Evolutionary conservation across 2,888 invertebrate genomes (phyloP).

Genomic region (Drosophila picticornis): DNA sequence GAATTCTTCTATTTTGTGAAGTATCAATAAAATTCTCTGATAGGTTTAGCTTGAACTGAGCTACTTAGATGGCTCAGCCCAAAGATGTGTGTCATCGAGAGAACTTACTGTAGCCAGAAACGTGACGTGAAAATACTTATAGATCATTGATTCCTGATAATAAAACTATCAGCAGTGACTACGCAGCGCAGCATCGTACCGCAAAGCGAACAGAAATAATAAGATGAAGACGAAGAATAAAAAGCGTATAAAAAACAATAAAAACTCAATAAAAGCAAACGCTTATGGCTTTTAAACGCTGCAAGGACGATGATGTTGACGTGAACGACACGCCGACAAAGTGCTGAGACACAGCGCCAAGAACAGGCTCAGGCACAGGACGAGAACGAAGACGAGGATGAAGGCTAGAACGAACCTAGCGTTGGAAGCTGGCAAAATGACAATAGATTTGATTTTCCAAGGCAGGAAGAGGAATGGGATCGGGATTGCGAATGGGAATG

Average conservation of each 20-base stretch:
- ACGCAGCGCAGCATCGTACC: slow-evolving; percentile 18
- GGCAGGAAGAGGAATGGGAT: slow-evolving; percentile 56
- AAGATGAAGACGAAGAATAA: slow-evolving; percentile 9
- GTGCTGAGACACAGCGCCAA: slow-evolving; percentile 41
- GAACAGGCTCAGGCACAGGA: slow-evolving; percentile 17
- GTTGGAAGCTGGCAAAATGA: slow-evolving; percentile 74
- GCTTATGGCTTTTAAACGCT: slow-evolving; percentile 75
- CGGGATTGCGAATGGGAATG: slow-evolving; percentile 13
- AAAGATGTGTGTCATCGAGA: not conserved
- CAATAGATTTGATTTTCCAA: slow-evolving; percentile 78
- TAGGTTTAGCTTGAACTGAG: not conserved
- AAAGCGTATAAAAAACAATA: slow-evolving; percentile 75
- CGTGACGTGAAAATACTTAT: slow-evolving; percentile 62
- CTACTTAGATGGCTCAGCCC: not conserved
- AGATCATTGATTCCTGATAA: slow-evolving; percentile 78
- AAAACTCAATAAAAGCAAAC: slow-evolving; percentile 79
- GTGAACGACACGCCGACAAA: slow-evolving; percentile 63
- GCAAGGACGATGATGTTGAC: slow-evolving; percentile 53
- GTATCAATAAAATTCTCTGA: slow-evolving; percentile 3
- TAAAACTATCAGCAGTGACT: slow-evolving; percentile 71
- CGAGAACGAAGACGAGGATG: slow-evolving; percentile 21
- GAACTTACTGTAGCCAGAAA: slow-evolving; percentile 46
- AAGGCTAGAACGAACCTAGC: slow-evolving; percentile 48
- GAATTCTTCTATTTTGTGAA: not conserved
- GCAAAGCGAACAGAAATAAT: slow-evolving; percentile 7